A percentile compares a stretch with the other conserved stretches of the same genome.
These are phyloP conservation scores for Lindbergichthys nudifrons DNA, from an alignment of 2,797 vertebrate species.

Conservation along the genomic window DNA sequence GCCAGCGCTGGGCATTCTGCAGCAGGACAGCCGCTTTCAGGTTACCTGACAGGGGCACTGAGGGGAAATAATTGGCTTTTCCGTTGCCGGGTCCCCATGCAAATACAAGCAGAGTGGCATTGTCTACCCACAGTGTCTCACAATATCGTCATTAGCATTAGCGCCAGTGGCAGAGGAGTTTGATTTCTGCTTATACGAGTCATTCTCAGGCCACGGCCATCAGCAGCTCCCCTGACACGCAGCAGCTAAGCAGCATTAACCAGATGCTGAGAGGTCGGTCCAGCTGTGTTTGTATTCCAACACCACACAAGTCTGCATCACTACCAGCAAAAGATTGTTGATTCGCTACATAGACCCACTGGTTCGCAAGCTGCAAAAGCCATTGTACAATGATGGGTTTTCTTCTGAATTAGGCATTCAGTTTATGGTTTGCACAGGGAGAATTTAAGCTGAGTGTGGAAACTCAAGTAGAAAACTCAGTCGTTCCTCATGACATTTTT, in stretches of 20 bases:
- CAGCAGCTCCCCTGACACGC: slow-evolving; percentile 62
- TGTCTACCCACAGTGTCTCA: slow-evolving; percentile 60
- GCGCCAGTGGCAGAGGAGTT: slow-evolving; percentile 69
- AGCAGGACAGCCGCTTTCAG: slow-evolving; percentile 82
- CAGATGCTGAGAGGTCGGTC: slow-evolving; percentile 55
- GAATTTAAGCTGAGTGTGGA: slow-evolving; percentile 56
- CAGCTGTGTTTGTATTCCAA: slow-evolving; percentile 63
- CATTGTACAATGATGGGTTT: slow-evolving; percentile 70
- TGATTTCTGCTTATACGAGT: slow-evolving; percentile 74
- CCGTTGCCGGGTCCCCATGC: slow-evolving; percentile 76
- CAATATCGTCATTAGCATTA: slow-evolving; percentile 79
- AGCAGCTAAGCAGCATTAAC: slow-evolving; percentile 62
- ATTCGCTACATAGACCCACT: slow-evolving; percentile 66
- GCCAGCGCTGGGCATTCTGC: slow-evolving; percentile 75
- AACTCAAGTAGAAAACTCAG: slow-evolving; percentile 56
- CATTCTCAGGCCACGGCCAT: slow-evolving; percentile 61
- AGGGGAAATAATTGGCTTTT: slow-evolving; percentile 87
- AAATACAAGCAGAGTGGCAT: slow-evolving; percentile 74
- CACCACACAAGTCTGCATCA: slow-evolving; percentile 54
- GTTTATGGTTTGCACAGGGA: slow-evolving; percentile 58
- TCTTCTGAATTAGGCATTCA: slow-evolving; percentile 70
- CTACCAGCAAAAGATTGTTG: slow-evolving; percentile 65
- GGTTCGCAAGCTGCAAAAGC: slow-evolving; percentile 62
- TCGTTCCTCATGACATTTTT: slow-evolving; percentile 51
- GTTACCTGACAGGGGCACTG: slow-evolving; percentile 85